Evolutionary conservation across 2,113 vertebrate species (phyloP).

Genomic region (Dendrocopos noguchii): DNA sequence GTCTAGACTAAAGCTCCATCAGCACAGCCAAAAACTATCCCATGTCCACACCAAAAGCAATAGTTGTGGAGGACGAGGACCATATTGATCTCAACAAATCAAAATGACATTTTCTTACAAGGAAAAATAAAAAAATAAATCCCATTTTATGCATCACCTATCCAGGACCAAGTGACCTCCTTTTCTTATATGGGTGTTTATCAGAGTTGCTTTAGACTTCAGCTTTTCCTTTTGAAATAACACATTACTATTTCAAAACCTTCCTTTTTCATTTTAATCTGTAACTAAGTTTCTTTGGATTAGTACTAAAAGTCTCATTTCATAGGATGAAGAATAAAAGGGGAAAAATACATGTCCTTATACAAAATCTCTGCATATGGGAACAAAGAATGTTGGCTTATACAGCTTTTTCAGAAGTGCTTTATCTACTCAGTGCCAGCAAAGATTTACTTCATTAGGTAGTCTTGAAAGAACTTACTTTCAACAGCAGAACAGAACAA

Average conservation of each 20-base stretch:
- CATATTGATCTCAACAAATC: background rate
- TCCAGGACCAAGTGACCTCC: background rate
- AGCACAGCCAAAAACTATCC: background rate
- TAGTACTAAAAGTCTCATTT: background rate
- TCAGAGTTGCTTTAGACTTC: background rate
- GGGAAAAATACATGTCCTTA: background rate
- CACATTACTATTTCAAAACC: background rate
- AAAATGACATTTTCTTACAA: constrained; percentile 15
- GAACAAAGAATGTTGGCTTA: background rate
- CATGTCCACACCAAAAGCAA: background rate
- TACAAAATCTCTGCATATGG: background rate
- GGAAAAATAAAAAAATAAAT: background rate
- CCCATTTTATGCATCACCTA: background rate
- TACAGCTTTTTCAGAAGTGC: background rate
- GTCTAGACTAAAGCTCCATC: background rate
- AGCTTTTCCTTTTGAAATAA: background rate
- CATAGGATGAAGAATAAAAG: background rate
- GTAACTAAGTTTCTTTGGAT: background rate
- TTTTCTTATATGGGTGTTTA: background rate
- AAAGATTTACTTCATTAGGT: background rate
- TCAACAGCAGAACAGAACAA: background rate
- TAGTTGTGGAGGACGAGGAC: background rate
- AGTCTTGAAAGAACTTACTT: background rate
- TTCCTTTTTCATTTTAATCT: background rate
- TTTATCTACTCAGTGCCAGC: background rate